phyloP scores from a whole-genome alignment of 2,113 vertebrate species.

The Hymenochirus boettgeri region DNA sequence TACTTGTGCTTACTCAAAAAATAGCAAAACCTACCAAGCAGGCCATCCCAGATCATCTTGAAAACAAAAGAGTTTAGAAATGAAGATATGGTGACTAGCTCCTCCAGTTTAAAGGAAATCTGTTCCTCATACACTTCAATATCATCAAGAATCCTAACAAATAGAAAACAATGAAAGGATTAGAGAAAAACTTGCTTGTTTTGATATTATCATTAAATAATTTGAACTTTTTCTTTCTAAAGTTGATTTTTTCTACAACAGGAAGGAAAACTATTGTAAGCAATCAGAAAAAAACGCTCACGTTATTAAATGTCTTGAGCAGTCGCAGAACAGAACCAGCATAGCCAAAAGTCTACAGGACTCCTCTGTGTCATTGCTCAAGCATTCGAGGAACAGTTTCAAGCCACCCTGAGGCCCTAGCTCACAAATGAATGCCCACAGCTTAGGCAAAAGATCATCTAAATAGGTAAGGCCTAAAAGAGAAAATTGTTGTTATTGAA shows the following conservation, averaged over 20 bases:
- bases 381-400: conserved; percentile 93
- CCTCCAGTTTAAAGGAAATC: conserved; percentile 95
- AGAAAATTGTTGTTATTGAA: conserved; percentile 4
- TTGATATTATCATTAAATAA: too few species aligned
- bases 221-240: too few species aligned
- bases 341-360: conserved; percentile 91
- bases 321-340: conserved; percentile 97
- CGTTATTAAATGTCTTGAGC: conserved; percentile 95
- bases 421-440: conserved; percentile 98
- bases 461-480: conserved; percentile 86
- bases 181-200: too few species aligned
- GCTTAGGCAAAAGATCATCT: conserved; percentile 92
- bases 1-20: too few species aligned
- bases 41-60: conserved; percentile 98
- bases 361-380: conserved; percentile 88
- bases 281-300: conserved; percentile 52
- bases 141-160: conserved; percentile 88
- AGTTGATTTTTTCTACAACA: too few species aligned
- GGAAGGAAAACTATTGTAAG: neutral
- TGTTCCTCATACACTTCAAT: conserved; percentile 98
- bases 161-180: conserved; percentile 28
- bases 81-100: conserved; percentile 92
- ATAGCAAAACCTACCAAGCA: conserved; percentile 71
- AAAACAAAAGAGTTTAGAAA: conserved; percentile 96
- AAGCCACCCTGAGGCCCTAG: conserved; percentile 92